Percentiles rank a stretch among this genome's conserved stretches.
These are phyloP conservation scores for Musca domestica DNA, from an alignment of 1,140 invertebrate genomes.

Conservation along the genomic window DNA sequence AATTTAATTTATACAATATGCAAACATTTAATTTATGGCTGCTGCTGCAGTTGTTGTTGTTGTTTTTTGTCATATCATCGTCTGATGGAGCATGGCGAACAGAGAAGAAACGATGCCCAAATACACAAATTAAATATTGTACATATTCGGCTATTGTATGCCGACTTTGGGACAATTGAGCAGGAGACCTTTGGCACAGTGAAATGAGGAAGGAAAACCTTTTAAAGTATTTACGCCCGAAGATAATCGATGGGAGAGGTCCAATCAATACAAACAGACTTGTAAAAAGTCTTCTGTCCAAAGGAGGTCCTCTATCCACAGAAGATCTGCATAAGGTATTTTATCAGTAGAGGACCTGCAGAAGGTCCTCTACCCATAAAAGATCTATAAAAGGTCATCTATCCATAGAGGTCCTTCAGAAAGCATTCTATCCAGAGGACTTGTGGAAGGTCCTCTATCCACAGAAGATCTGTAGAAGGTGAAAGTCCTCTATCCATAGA, in stretches of 20 bases:
- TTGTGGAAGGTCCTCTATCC: no score
- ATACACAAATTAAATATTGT: background rate
- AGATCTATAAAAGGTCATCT: no score
- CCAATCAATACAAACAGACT: background rate
- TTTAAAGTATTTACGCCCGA: background rate
- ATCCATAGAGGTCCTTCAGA: no score
- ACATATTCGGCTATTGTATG: background rate
- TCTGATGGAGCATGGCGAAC: background rate
- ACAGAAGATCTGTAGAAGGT: no score
- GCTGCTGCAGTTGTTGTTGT: background rate
- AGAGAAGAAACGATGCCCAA: background rate
- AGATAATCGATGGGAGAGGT: no score
- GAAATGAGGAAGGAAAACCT: background rate
- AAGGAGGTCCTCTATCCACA: no score
- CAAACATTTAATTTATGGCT: slow-evolving; percentile 50
- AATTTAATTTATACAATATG: slow-evolving; percentile 54
- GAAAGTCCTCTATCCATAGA: no score
- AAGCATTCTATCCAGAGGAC: no score
- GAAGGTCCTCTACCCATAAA: no score
- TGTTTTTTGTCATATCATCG: background rate
- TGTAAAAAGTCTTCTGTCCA: no score
- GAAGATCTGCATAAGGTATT: no score
- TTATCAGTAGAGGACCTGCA: no score
- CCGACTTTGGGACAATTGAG: background rate
- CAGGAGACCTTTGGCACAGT: background rate